These are phyloP conservation scores for Linyphia triangularis DNA, from an alignment of 2,888 invertebrate genomes.

Conservation along the genomic window DNA sequence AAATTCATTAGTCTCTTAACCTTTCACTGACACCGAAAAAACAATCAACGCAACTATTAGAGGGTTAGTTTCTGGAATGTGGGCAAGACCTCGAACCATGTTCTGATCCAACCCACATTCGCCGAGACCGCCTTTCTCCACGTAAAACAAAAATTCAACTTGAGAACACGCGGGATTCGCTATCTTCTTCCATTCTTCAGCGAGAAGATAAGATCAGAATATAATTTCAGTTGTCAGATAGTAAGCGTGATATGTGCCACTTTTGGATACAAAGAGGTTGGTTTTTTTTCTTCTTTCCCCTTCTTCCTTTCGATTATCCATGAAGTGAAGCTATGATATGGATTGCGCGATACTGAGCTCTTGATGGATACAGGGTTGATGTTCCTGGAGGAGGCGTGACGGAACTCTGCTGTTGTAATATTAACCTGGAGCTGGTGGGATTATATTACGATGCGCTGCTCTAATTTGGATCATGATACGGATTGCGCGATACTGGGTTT, in stretches of 20 bases:
- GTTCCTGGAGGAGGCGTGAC: not conserved
- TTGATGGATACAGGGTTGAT: too few species aligned
- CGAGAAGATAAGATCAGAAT: constrained; percentile 55
- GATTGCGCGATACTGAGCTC: not conserved
- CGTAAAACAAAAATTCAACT: constrained; percentile 10
- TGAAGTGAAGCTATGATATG: not conserved
- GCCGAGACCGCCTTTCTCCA: constrained; percentile 8
- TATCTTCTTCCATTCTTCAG: constrained; percentile 22
- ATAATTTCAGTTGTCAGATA: constrained; percentile 60
- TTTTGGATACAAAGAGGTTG: constrained; percentile 56
- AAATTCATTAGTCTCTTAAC: constrained; percentile 46
- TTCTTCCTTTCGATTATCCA: not conserved
- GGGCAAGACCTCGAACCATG: not conserved
- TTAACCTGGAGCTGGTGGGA: too few species aligned
- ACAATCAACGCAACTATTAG: constrained; percentile 51
- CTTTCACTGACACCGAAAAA: constrained; percentile 44
- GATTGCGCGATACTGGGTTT: too few species aligned
- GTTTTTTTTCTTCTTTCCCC: not conserved
- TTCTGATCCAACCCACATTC: constrained; percentile 35
- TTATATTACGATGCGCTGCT: too few species aligned
- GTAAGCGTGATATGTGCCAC: constrained; percentile 15
- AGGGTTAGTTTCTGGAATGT: constrained; percentile 21
- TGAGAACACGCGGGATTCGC: not conserved
- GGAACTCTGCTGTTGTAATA: not conserved
- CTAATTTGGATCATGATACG: too few species aligned